Base-by-base conservation (phyloP, 2,797 vertebrate species). In the Oreonectes daqikongensis region DNA sequence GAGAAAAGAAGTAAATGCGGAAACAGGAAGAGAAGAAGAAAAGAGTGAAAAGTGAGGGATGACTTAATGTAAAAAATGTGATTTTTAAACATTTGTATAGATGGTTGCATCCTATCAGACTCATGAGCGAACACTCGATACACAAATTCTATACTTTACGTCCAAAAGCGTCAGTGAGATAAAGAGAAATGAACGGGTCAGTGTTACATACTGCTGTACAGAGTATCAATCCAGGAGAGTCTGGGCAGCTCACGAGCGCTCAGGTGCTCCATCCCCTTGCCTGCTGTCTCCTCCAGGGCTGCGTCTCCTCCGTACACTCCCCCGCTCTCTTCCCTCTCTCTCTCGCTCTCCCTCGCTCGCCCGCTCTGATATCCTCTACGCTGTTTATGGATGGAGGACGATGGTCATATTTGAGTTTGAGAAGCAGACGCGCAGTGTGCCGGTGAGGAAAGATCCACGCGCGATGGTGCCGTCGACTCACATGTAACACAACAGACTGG, bases 181-280 rank as follows among this genome's bases (percentile, higher is more conserved):
- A 68, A 24, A 32, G n/a, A 24, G n/a, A n/a, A n/a, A n/a, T n/a
- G n/a, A n/a, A n/a, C n/a, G n/a, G 61, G 28, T 5, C 69, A 32
- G 61, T 50, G 35, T 78, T 94, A 96, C 96, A 38, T 97, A 98
- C 97, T 97, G 95, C 95, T 96, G 87, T 98, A 98, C 81, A 98
- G 96, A 53, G 97, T 98, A 93, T 98, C 95, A 87, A 99, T 98
- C 97, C 97, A 98, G 87, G 97, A 98, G 87, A 99, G 96, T 85
- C 95, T 94, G 80, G 97, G 95, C 89, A 96, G 94, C 89, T 95
- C 95, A 69, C 89, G 95, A 83, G 96, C 94, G 90, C 96, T 98
- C 82, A 96, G 91, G 78, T 95, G 97, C 92, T 98, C 97, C 97
- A 99, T 99, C 90, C 91, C 94, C 83, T 67, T 59, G 64, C 53